phyloP scores from a whole-genome alignment of 2,113 vertebrate species.

The Plecturocebus donacophilus region DNA sequence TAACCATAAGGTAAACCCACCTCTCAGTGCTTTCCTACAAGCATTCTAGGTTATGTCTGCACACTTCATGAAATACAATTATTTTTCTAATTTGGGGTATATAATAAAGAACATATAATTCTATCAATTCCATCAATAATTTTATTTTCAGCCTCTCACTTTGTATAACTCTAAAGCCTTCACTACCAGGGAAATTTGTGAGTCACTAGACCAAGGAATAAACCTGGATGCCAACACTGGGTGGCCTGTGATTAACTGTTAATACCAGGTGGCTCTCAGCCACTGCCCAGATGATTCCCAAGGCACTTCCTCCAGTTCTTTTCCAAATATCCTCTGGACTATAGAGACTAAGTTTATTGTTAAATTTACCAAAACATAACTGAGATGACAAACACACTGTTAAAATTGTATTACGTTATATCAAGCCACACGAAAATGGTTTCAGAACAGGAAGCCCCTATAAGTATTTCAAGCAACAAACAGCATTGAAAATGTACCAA shows the following conservation, averaged over 20 bases:
- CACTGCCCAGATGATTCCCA: neutral
- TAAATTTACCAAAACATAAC: conserved; percentile 40
- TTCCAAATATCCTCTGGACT: conserved; percentile 1
- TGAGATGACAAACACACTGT: neutral
- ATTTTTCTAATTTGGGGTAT: neutral
- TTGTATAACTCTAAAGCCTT: neutral
- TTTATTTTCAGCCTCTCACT: neutral
- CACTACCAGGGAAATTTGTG: neutral
- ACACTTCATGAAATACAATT: neutral
- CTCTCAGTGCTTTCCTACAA: neutral
- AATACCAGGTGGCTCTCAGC: neutral
- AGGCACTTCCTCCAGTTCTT: conserved; percentile 2
- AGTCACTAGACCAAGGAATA: conserved; percentile 5
- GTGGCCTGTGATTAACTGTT: neutral
- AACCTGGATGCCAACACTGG: neutral
- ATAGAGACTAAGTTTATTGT: neutral
- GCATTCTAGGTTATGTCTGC: neutral
- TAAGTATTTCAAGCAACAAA: neutral
- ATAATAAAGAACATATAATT: neutral
- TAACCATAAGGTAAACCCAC: neutral
- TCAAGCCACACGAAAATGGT: neutral
- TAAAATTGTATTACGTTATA: neutral
- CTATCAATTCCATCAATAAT: neutral
- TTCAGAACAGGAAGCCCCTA: neutral
- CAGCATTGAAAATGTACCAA: neutral